Base-by-base conservation (phyloP, 2,888 invertebrate genomes). In the Uropetala carovei region DNA sequence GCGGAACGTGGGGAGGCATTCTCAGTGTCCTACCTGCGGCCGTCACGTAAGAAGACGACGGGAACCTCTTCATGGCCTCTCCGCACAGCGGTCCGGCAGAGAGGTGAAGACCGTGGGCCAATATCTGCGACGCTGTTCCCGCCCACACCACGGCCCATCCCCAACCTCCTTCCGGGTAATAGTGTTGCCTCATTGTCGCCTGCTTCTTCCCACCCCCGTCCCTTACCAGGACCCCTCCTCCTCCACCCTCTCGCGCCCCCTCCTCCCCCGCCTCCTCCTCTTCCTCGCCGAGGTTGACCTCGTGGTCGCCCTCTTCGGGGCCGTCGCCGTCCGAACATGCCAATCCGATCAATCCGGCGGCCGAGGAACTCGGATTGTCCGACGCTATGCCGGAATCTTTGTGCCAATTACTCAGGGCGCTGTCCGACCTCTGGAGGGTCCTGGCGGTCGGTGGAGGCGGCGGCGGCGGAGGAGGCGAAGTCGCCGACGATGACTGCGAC, bases 161-260 rank as follows among this genome's bases (percentile, higher is more conserved):
- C 98, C 98, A 98, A 0, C 98, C 98, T 11, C 98, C 98, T 95
- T 98, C 98, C 60, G 98, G 98, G 95, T 98, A 98, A 95, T 98
- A 98, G 94, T 98, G 92, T 57, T 92, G 92, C 82, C 85, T 85
- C 68, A 92, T 92, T 58, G 92, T 92, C 58, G 92, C 92, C 84
- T 92, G 85, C 64, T 92, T 92, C 30, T 84, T 60, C 57, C 85
- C 92, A 14, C 81, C 81, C 58, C 81, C 92, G n/a, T 59, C 81
- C 14, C 59, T 58, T 22, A n/a, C 57, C n/a, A 59, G n/a, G 10
- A 27, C 64, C 0, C 60, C 89, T 94, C 95, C 94, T 94, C 96
- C 94, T 92, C 94, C 95, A 95, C 94, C 95, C 95, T 94, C 95
- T 94, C 94, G 95, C 95, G 93, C 95, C 95, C 93, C 95, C 94